phyloP scores from a whole-genome alignment of 2,113 vertebrate genomes.

The Zapornia atra region DNA sequence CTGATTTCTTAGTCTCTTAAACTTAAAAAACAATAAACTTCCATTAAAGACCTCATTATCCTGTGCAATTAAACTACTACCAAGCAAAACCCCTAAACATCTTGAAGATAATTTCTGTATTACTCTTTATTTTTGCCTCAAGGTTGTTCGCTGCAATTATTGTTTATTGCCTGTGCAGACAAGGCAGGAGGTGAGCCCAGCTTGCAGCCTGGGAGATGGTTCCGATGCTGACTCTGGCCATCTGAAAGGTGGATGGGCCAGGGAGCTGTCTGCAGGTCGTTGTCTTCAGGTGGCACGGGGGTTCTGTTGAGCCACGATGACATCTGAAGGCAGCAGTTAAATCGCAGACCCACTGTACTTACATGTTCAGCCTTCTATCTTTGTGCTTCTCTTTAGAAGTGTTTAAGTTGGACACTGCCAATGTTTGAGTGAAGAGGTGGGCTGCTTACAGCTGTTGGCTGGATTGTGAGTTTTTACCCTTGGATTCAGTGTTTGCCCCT shows the following conservation, averaged over 20 bases:
- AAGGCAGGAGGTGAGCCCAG: neutral
- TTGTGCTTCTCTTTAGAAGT: neutral
- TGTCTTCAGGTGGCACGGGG: neutral
- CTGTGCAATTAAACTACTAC: neutral
- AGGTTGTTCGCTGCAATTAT: neutral
- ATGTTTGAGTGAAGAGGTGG: neutral
- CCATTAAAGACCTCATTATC: neutral
- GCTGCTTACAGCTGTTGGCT: neutral
- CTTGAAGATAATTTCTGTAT: neutral
- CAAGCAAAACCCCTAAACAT: neutral
- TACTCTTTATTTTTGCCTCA: neutral
- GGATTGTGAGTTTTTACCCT: neutral
- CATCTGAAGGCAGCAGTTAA: neutral
- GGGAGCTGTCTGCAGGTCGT: neutral
- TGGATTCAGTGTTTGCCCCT: neutral
- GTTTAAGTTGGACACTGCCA: neutral
- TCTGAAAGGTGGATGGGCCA: neutral
- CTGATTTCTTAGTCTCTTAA: neutral
- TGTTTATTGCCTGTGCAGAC: neutral
- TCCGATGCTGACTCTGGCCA: neutral
- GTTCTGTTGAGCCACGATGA: neutral
- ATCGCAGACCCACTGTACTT: neutral
- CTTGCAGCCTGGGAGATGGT: neutral
- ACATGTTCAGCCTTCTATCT: neutral
- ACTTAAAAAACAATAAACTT: neutral